Conservation (phyloP, 2,888 invertebrate genomes). For the Chouioia cunea region DNA sequence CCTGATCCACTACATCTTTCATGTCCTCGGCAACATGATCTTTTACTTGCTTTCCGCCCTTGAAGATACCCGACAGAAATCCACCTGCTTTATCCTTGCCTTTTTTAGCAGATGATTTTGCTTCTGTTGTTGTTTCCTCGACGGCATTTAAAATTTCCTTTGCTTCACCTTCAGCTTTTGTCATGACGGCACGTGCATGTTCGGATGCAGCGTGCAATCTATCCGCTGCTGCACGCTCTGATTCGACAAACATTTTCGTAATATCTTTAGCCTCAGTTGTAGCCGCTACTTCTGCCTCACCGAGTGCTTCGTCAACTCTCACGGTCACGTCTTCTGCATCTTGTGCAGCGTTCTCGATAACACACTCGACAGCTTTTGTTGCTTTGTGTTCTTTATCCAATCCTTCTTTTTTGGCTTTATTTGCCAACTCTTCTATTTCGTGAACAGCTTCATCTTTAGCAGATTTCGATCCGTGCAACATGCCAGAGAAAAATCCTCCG, state of each 20-base stretch:
- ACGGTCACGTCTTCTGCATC: slow-evolving; percentile 44
- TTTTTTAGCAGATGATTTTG: too few relatives aligned
- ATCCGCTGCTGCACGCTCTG: slow-evolving; percentile 61
- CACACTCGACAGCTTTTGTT: neutral
- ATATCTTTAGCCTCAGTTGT: slow-evolving; percentile 29
- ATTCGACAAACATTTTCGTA: slow-evolving; percentile 30
- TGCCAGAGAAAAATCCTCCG: slow-evolving; percentile 53
- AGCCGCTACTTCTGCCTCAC: neutral
- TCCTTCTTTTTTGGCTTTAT: too few relatives aligned
- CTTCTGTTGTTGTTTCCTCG: too few relatives aligned
- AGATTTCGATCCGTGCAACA: slow-evolving; percentile 52
- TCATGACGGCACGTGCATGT: slow-evolving; percentile 50
- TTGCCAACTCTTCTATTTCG: too few relatives aligned
- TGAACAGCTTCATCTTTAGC: slow-evolving; percentile 47
- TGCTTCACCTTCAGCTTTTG: neutral
- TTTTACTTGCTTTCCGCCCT: too few relatives aligned
- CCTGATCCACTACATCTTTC: too few relatives aligned
- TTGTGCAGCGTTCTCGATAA: slow-evolving; percentile 46
- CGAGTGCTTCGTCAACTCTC: slow-evolving; percentile 7
- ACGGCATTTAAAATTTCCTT: too few relatives aligned
- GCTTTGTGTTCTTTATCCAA: too few relatives aligned
- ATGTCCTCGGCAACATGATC: too few relatives aligned
- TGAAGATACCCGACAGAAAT: too few relatives aligned
- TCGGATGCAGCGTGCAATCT: too few relatives aligned
- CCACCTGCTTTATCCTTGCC: too few relatives aligned